Conservation (phyloP, 2,113 vertebrate species). For the Oryzias celebensis region DNA sequence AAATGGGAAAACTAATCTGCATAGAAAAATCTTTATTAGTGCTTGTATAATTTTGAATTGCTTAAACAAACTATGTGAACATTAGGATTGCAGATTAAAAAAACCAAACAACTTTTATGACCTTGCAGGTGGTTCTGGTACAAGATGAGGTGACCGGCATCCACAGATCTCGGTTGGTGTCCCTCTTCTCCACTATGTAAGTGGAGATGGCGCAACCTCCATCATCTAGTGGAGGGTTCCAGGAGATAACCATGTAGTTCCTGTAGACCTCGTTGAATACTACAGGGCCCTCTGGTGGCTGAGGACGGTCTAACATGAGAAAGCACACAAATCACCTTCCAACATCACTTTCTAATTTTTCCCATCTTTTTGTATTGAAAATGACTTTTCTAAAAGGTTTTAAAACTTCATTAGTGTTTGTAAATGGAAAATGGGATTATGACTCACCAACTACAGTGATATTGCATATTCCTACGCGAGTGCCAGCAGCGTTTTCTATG, state of each 20-base stretch:
- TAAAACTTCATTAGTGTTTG: no score
- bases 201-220: constrained; percentile 94
- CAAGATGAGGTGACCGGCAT: constrained; percentile 93
- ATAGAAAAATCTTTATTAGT: no score
- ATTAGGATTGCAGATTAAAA: neutral
- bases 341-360: neutral
- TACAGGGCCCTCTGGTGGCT: constrained; percentile 93
- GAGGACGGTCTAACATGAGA: constrained; percentile 85
- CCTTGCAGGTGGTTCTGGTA: constrained; percentile 89
- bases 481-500: constrained; percentile 88
- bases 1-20: no score
- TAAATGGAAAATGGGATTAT: neutral
- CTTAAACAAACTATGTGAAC: neutral
- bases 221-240: constrained; percentile 97
- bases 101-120: constrained; percentile 12
- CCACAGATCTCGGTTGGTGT: constrained; percentile 93
- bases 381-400: neutral
- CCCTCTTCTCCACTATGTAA: constrained; percentile 96
- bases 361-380: neutral
- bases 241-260: constrained; percentile 92
- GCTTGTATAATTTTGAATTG: no score
- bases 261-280: constrained; percentile 92
- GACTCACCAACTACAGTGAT: constrained; percentile 91
- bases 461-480: constrained; percentile 87
- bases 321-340: neutral